A percentile compares a stretch with the other conserved stretches of the same genome.
phyloP scores from a whole-genome alignment of 2,888 invertebrate genomes.

The Cylindroiulus punctatus region DNA sequence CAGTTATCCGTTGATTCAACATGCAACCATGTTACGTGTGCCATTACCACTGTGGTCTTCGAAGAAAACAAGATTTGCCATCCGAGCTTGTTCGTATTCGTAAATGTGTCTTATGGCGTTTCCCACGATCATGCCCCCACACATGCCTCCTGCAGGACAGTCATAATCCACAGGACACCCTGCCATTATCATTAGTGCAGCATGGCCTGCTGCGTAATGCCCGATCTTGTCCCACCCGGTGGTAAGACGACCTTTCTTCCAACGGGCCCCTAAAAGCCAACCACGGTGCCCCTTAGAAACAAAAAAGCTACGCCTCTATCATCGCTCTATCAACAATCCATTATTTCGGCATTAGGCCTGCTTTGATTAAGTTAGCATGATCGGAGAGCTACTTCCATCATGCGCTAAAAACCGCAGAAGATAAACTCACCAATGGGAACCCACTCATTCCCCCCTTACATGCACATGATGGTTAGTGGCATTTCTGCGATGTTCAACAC shows the following conservation, averaged over 20 bases:
- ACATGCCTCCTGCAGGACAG: constrained; percentile 50
- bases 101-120: neutral
- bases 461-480: neutral
- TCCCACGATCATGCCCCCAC: constrained; percentile 49
- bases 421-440: neutral
- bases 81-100: neutral
- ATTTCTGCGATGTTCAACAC: neutral
- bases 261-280: neutral
- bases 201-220: constrained; percentile 52
- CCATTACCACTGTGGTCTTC: neutral
- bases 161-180: constrained; percentile 52
- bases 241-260: constrained; percentile 40
- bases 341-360: constrained; percentile 13
- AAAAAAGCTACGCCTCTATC: constrained; percentile 32
- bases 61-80: neutral
- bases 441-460: neutral
- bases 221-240: constrained; percentile 48
- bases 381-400: neutral
- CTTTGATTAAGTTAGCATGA: constrained; percentile 22
- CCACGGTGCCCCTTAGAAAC: constrained; percentile 11
- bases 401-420: constrained; percentile 36
- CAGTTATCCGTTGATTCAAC: no score
- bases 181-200: constrained; percentile 50
- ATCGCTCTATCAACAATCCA: constrained; percentile 7
- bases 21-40: neutral